Evolutionary conservation across 2,797 vertebrate species (phyloP), one percentile per base, ranked within the genome.

Genomic region (Silurus lanzhouensis): DNA sequence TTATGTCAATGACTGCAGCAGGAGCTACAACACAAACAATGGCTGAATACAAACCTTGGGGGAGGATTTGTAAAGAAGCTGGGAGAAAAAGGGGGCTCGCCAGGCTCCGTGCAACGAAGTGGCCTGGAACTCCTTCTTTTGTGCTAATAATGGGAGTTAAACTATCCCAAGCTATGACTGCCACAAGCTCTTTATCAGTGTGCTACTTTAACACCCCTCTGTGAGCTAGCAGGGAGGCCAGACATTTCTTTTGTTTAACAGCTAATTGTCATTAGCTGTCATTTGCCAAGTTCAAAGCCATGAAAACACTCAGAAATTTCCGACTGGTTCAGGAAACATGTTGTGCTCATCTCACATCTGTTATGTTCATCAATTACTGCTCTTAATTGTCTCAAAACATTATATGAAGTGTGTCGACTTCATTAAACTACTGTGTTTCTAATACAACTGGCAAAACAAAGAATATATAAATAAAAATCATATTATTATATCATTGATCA

Each of bases 71-170:
- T 85, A 87, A 90, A 88, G 82, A 75, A 84, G n/a, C 77, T 83
- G 81, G 46, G 64, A 66, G 83, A 66, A 66, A 88, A 74, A 67
- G 82, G 83, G 88, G 83, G 67, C 66, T 82, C 27, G n/a, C 19
- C 14, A 78, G 86, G 83, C 61, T 88, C 71, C 48, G 70, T 88
- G 89, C 87, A 89, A 76, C 72, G 19, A 48, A 77, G 79, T 14
- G 85, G 87, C 89, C 67, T 15, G 55, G 87, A 89, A 87, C 80
- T 88, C 77, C 63, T 84, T 87, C 86, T 87, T 92, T 94, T 93
- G 91, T 92, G 86, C 86, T 81, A 80, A 84, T 92, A 92, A 93
- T 92, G 87, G 90, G 87, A 92, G 91, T 91, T 91, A 93, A 92
- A 92, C 88, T 91, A 89, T 85, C 82, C 87, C 78, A 66, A 70